Evolutionary conservation across 1,140 invertebrate species (phyloP), one percentile per base, ranked within the genome.

Genomic region (Trinorchestia longiramus): DNA sequence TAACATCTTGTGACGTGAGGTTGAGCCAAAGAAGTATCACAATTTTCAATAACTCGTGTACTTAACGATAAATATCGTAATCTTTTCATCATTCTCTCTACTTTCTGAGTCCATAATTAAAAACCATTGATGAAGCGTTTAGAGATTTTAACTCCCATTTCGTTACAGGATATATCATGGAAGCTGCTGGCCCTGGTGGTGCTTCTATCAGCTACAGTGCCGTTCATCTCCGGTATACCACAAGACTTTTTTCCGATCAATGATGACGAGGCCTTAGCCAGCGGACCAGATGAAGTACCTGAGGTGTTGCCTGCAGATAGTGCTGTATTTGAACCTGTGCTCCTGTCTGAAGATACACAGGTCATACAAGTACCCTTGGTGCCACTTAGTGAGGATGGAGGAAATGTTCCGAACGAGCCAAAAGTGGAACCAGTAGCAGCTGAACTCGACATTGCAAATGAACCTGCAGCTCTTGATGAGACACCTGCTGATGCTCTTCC

Each of bases 181-280:
- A 90, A 90, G 88, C 88, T 90, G 36, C 88, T 90, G 88, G 3
- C 88, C 28, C 88, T 90, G 88, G 88, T 36, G 41, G n/a, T 90
- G 88, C 3, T 90, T 15, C 36, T 41, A 41, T 40, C 87, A 87
- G 88, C 6, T 3, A 43, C 41, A 1, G 41, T 36, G 88, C 88
- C 88, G 88, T 17, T 11, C 36, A 42, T 43, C 88, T 90, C 88
- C 43, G 88, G 41, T 42, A 4, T 90, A 36, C 88, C 88, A 3
- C 88, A 90, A 15, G 88, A 42, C n/a, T 8, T 42, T 28, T 8
- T 87, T 40, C 87, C 36, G 87, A 90, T 15, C 23, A 90, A 3
- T 3, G 41, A 42, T 42, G 88, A 90, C 4, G 62, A 15, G 28
- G 62, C 62, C 15, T 15, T 77, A 15, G 62, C 11, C 62, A 77